Conservation (phyloP, 1,140 invertebrate genomes). For the Aporrectodea caliginosa region DNA sequence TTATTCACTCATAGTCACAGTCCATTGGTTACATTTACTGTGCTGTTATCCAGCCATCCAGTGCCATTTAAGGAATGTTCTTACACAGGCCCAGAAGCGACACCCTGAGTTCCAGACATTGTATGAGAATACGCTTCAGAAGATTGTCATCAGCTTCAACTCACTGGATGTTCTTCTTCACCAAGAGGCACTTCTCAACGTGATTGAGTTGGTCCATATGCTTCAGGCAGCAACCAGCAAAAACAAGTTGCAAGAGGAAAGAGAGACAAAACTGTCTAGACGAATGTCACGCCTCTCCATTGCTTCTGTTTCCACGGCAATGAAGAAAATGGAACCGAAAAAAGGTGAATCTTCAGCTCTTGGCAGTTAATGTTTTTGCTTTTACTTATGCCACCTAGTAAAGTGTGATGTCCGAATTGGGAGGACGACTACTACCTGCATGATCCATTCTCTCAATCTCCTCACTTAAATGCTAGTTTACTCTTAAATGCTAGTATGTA, state of each 20-base stretch:
- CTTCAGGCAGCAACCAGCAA: slow-evolving; percentile 38
- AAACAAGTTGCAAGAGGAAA: neutral
- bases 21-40: too few relatives aligned
- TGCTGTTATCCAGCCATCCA: too few relatives aligned
- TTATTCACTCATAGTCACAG: too few relatives aligned
- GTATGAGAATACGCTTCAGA: slow-evolving; percentile 74
- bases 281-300: neutral
- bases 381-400: too few relatives aligned
- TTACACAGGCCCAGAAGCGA: slow-evolving; percentile 71
- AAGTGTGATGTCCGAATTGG: too few relatives aligned
- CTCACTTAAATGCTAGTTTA: too few relatives aligned
- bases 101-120: slow-evolving; percentile 78
- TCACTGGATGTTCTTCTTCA: slow-evolving; percentile 74
- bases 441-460: too few relatives aligned
- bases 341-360: neutral
- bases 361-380: too few relatives aligned
- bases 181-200: slow-evolving; percentile 69
- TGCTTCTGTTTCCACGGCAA: neutral
- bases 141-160: slow-evolving; percentile 73
- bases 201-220: slow-evolving; percentile 52
- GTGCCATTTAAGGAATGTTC: too few relatives aligned
- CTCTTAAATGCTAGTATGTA: too few relatives aligned
- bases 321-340: slow-evolving; percentile 20
- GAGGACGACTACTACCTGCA: too few relatives aligned
- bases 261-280: slow-evolving; percentile 5